A percentile compares a stretch with the other conserved stretches of the same genome.
Evolutionary conservation across 2,888 invertebrate genomes (phyloP).

Genomic region (Phortica okadai): DNA sequence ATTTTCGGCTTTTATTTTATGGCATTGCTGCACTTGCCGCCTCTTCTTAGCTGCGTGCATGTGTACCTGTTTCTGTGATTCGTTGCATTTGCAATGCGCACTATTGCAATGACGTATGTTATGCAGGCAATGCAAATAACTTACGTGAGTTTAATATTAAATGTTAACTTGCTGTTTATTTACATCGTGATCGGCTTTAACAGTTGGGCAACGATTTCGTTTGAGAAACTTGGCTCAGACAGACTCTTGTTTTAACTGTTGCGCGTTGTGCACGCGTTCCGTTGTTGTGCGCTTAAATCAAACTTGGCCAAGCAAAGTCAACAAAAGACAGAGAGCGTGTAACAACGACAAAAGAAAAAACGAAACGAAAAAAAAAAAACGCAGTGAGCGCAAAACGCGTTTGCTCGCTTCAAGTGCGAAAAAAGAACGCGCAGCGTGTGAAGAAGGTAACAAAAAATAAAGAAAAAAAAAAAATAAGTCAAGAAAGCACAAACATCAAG

Average conservation of each 20-base stretch:
- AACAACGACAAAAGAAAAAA: background rate
- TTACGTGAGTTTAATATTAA: too few relatives aligned
- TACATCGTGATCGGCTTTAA: too few relatives aligned
- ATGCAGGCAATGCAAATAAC: too few relatives aligned
- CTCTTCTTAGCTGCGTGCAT: too few relatives aligned
- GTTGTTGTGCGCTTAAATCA: background rate
- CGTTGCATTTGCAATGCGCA: background rate
- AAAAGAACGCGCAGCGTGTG: background rate
- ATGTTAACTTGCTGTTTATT: too few relatives aligned
- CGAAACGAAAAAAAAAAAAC: background rate
- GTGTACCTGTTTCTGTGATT: too few relatives aligned
- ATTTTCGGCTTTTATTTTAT: too few relatives aligned
- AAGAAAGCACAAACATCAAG: background rate
- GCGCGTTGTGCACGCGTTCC: constrained; percentile 60
- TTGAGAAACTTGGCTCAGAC: background rate
- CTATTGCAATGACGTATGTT: background rate
- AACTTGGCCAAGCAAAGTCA: too few relatives aligned
- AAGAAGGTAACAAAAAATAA: constrained; percentile 10
- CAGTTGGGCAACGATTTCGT: too few relatives aligned
- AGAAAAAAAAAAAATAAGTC: background rate
- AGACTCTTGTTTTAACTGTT: constrained; percentile 55
- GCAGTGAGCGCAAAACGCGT: background rate
- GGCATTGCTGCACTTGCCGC: too few relatives aligned
- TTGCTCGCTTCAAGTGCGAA: background rate
- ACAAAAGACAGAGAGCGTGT: too few relatives aligned